These are phyloP conservation scores for Microtus montanus DNA, from an alignment of 2,113 vertebrate genomes.

Conservation along the genomic window DNA sequence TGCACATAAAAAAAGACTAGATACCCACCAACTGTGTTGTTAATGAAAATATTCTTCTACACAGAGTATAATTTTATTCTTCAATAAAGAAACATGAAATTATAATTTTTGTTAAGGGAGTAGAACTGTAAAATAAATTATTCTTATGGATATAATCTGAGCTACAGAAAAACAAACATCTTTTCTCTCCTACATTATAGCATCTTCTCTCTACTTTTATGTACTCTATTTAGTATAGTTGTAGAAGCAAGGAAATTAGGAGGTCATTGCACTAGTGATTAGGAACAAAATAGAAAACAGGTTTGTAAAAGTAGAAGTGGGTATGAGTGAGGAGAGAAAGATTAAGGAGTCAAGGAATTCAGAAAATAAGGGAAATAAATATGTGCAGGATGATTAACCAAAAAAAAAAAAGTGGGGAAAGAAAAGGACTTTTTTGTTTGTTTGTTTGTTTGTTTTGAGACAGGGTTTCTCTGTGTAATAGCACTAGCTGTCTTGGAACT, in stretches of 20 bases:
- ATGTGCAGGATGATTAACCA: neutral
- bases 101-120: neutral
- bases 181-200: neutral
- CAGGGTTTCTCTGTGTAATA: no score
- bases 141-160: neutral
- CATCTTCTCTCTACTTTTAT: neutral
- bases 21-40: neutral
- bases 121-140: neutral
- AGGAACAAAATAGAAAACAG: neutral
- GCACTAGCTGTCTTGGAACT: no score
- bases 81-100: neutral
- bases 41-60: neutral
- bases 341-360: neutral
- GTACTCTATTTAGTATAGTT: neutral
- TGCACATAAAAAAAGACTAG: neutral
- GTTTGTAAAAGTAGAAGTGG: neutral
- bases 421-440: no score
- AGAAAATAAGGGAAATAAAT: neutral
- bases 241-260: neutral
- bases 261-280: neutral
- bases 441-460: no score
- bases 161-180: neutral
- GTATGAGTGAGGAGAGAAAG: neutral
- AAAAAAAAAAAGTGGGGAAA: neutral
- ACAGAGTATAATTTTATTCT: neutral